Percentiles rank a stretch among this genome's conserved stretches.
These are phyloP conservation scores for Fukomys damarensis DNA, from an alignment of 2,113 vertebrate species.

Conservation along the genomic window DNA sequence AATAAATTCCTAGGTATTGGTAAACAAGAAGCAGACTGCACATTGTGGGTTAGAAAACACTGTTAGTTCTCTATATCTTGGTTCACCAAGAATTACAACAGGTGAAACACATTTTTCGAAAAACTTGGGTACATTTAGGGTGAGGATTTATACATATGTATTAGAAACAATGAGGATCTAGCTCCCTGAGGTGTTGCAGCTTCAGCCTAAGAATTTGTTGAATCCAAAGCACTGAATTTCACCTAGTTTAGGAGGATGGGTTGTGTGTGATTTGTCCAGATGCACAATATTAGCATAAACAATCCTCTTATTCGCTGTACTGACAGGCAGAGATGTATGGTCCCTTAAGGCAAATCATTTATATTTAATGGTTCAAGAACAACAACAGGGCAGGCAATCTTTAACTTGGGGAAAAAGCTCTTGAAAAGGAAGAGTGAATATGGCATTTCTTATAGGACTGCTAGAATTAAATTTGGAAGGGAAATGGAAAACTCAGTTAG, in stretches of 20 bases:
- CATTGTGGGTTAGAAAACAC: not conserved
- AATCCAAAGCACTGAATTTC: not conserved
- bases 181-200: not conserved
- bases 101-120: not conserved
- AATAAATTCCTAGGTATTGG: not conserved
- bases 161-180: not conserved
- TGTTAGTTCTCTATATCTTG: not conserved
- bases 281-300: not conserved
- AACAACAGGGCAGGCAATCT: not conserved
- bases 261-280: not conserved
- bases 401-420: not conserved
- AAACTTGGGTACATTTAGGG: not conserved
- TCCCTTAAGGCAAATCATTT: not conserved
- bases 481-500: not conserved
- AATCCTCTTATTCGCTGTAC: not conserved
- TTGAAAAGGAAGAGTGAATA: not conserved
- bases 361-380: slow-evolving; percentile 36
- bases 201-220: not conserved
- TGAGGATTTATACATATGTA: not conserved
- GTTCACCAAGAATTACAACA: not conserved
- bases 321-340: not conserved
- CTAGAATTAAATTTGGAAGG: not conserved
- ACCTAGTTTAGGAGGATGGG: too few species aligned
- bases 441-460: not conserved
- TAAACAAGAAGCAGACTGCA: not conserved